Evolutionary conservation across 2,113 vertebrate genomes (phyloP), one percentile per base, ranked within the genome.

Genomic region (Xenus cinereus): DNA sequence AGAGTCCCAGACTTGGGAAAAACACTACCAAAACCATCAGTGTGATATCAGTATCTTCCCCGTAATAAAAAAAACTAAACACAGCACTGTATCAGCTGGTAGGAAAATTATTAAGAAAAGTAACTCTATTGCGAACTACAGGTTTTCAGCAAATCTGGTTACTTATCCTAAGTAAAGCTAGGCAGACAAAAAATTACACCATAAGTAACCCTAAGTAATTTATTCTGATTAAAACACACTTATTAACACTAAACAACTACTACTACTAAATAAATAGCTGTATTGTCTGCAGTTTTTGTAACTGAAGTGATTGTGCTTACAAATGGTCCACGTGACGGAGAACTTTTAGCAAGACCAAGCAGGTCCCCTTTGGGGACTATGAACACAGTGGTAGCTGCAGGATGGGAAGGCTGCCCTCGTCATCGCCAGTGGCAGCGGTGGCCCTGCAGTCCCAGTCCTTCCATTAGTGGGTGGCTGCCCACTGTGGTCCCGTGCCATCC

Each of bases 401-500:
- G 33, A 32, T 37, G 37, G 37, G 17, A 76, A 81, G 39, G 5
- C 12, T 72, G n/a, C 9, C 33, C 17, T 74, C 0, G 0, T 27
- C 57, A 22, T 35, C 1, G 2, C 16, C 3, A 2, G 4, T 50
- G 33, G 45, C 26, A 35, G 33, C 2, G 6, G 39, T 24, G 87
- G n/a, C 28, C 33, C 35, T 35, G 12, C 16, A 48, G 18, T 46
- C 78, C 32, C 43, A n/a, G 59, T 63, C 10, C 56, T 73, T 64
- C 48, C 22, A 12, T 12, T 0, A 0, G 20, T 19, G 30, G 24
- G 33, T 62, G 35, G 35, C 37, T 67, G 43, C 35, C 35, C 1
- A 0, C 67, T 23, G 6, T 24, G 30, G 37, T 50, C 46, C 46
- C 4, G 0, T 4, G 3, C 7, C 21, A 32, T 51, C 27, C 0